These are phyloP conservation scores for Amazona vittata DNA, from an alignment of 2,113 vertebrate genomes.

Conservation along the genomic window DNA sequence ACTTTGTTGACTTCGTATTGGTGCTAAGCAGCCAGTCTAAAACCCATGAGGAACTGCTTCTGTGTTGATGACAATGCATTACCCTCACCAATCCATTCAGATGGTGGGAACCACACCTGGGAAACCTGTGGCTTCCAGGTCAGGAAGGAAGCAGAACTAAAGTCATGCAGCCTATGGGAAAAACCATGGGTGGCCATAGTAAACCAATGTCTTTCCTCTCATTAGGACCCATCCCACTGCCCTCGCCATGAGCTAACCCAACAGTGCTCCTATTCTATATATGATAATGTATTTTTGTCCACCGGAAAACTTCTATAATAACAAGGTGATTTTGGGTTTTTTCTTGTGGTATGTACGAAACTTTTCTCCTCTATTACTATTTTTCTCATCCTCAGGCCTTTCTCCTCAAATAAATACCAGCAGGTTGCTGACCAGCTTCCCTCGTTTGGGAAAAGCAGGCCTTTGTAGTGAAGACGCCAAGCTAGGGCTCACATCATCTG, in stretches of 20 bases:
- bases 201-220: neutral
- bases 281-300: neutral
- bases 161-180: neutral
- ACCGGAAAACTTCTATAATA: neutral
- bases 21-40: neutral
- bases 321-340: neutral
- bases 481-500: neutral
- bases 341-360: neutral
- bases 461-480: neutral
- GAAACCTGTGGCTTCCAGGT: neutral
- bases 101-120: neutral
- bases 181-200: accelerated
- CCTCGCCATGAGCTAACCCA: neutral
- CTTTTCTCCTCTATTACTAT: neutral
- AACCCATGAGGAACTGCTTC: neutral
- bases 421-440: neutral
- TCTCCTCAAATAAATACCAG: neutral
- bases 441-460: neutral
- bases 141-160: neutral
- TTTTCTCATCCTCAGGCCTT: neutral
- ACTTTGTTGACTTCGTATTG: accelerated
- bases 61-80: neutral
- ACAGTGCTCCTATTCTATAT: neutral
- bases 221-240: neutral
- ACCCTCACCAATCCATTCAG: neutral